Conservation (phyloP, 2,888 invertebrate genomes). For the Leucozona laternaria region DNA sequence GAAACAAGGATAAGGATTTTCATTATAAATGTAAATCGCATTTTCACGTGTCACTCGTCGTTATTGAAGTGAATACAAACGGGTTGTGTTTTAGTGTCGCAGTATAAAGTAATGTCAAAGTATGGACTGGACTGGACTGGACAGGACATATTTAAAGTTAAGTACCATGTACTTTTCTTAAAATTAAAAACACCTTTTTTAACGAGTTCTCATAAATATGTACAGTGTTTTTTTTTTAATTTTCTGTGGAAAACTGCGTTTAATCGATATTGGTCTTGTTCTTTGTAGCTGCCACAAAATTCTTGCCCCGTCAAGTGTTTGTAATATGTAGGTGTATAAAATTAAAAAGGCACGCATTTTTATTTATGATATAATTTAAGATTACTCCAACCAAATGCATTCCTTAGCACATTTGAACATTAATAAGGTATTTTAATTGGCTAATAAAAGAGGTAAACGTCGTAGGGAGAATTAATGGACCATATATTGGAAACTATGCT, state of each 20-base stretch:
- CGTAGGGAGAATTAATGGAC: neutral
- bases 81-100: neutral
- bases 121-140: too few relatives aligned
- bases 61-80: slow-evolving; percentile 12
- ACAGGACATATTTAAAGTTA: neutral
- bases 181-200: slow-evolving; percentile 9
- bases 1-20: slow-evolving; percentile 27
- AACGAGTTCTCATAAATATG: neutral
- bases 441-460: neutral
- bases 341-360: too few relatives aligned
- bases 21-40: slow-evolving; percentile 59
- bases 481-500: neutral
- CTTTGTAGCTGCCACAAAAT: neutral
- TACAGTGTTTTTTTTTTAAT: too few relatives aligned
- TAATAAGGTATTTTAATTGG: neutral
- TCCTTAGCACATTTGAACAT: neutral
- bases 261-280: neutral
- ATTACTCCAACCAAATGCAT: neutral
- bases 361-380: too few relatives aligned
- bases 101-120: neutral
- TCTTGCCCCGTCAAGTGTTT: too few relatives aligned
- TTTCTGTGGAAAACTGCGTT: neutral
- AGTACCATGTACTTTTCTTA: neutral
- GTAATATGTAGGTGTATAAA: too few relatives aligned
- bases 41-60: slow-evolving; percentile 37